Evolutionary conservation across 2,888 invertebrate genomes (phyloP).

Genomic region (Dolomedes plantarius): DNA sequence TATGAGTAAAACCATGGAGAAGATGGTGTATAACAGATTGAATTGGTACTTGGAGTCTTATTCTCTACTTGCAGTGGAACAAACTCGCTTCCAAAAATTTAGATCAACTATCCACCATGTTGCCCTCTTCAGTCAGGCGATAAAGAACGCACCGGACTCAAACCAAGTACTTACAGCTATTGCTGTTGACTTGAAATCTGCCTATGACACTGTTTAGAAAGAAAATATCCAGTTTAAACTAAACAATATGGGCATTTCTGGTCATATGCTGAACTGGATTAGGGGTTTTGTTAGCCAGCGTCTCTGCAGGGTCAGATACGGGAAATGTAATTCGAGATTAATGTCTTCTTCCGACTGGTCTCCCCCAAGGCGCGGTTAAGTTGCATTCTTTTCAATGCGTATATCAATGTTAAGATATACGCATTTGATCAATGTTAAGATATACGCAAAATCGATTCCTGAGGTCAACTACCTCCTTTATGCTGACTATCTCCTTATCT

Average conservation of each 20-base stretch:
- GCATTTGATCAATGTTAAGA: background rate
- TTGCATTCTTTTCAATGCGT: background rate
- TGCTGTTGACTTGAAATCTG: background rate
- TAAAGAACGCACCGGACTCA: too few species aligned
- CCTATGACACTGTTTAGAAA: background rate
- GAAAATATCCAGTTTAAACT: background rate
- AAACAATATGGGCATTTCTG: background rate
- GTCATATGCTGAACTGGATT: background rate
- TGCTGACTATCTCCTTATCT: constrained; percentile 3
- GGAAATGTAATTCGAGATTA: background rate
- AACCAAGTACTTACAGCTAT: too few species aligned
- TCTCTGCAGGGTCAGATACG: background rate
- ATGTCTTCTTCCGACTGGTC: constrained; percentile 3
- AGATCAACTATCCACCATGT: constrained; percentile 1
- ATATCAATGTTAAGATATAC: background rate
- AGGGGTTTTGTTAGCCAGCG: too few species aligned
- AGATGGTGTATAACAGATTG: background rate
- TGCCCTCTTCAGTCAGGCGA: background rate
- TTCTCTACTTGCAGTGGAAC: background rate
- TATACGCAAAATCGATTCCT: background rate
- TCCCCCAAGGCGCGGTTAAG: constrained; percentile 26
- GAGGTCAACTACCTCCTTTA: background rate
- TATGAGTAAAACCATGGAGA: background rate
- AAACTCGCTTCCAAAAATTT: constrained; percentile 2
- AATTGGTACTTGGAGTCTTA: constrained; percentile 4